phyloP scores from a whole-genome alignment of 35 echinoderm and acorn worm species.

The Anneissia japonica region DNA sequence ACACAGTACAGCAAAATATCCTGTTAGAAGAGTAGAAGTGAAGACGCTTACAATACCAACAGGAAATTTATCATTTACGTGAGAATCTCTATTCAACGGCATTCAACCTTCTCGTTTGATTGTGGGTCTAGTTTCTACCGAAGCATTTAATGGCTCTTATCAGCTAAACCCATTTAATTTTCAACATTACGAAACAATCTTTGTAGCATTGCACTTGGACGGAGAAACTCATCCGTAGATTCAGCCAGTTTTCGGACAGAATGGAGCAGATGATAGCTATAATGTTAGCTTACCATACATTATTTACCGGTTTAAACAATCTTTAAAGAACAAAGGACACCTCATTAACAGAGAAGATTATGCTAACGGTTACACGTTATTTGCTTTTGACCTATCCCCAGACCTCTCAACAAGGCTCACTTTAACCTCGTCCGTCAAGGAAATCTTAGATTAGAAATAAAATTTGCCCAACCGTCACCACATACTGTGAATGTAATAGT shows the following conservation, averaged over 20 bases:
- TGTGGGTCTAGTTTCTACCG: not conserved
- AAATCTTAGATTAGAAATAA: constrained; percentile 32
- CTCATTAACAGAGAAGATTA: constrained; percentile 22
- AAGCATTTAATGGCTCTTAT: constrained; percentile 21
- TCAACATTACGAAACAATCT: constrained; percentile 10
- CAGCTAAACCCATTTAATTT: constrained; percentile 25
- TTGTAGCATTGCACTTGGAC: constrained; percentile 16
- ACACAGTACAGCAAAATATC: constrained; percentile 50
- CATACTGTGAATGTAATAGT: constrained; percentile 40
- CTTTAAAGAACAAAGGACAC: constrained; percentile 43
- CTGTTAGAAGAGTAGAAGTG: constrained; percentile 30
- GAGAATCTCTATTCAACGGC: constrained; percentile 33
- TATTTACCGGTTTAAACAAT: constrained; percentile 41
- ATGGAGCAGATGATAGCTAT: constrained; percentile 12
- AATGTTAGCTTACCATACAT: constrained; percentile 37
- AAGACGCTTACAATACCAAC: constrained; percentile 29
- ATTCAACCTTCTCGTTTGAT: constrained; percentile 24
- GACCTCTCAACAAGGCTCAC: constrained; percentile 34
- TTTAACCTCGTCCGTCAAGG: constrained; percentile 20
- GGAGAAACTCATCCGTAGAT: constrained; percentile 16
- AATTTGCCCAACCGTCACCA: constrained; percentile 4
- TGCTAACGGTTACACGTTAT: constrained; percentile 33
- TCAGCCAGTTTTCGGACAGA: constrained; percentile 24
- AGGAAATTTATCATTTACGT: constrained; percentile 38
- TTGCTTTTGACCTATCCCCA: constrained; percentile 40